Evolutionary conservation across 2,797 vertebrate species (phyloP).

Genomic region (Hirundo rustica): DNA sequence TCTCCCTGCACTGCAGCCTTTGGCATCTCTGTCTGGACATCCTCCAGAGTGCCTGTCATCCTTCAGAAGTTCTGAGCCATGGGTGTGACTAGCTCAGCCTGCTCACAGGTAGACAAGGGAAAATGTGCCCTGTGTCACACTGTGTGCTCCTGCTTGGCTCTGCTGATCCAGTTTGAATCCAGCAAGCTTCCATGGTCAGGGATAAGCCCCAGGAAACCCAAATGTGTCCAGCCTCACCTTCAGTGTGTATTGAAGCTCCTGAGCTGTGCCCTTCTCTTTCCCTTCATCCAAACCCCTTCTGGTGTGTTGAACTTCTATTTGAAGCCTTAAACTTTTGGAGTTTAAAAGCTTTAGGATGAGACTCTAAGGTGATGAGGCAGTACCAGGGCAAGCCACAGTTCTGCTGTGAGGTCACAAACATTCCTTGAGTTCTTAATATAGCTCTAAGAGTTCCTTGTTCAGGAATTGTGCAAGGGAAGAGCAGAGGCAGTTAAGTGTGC

Average conservation of each 20-base stretch:
- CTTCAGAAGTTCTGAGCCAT: background rate
- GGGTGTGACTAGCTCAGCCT: background rate
- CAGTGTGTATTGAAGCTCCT: background rate
- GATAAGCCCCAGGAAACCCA: background rate
- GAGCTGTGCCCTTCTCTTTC: background rate
- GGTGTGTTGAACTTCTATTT: background rate
- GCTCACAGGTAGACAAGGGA: background rate
- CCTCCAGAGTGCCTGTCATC: background rate
- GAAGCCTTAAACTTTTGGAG: background rate
- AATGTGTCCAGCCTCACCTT: background rate
- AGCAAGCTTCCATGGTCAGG: background rate
- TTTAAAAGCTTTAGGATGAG: background rate
- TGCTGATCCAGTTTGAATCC: background rate
- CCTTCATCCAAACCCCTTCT: background rate
- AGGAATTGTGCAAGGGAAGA: background rate
- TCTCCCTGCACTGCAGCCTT: background rate
- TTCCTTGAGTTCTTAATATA: background rate
- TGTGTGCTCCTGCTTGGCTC: background rate
- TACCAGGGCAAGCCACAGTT: background rate
- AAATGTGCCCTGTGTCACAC: background rate
- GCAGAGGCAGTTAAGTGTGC: background rate
- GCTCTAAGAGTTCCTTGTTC: background rate
- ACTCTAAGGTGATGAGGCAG: background rate
- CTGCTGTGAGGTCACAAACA: background rate
- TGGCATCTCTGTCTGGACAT: background rate